Base-by-base conservation (phyloP, 2,113 vertebrate species). In the Dermatemys mawii region DNA sequence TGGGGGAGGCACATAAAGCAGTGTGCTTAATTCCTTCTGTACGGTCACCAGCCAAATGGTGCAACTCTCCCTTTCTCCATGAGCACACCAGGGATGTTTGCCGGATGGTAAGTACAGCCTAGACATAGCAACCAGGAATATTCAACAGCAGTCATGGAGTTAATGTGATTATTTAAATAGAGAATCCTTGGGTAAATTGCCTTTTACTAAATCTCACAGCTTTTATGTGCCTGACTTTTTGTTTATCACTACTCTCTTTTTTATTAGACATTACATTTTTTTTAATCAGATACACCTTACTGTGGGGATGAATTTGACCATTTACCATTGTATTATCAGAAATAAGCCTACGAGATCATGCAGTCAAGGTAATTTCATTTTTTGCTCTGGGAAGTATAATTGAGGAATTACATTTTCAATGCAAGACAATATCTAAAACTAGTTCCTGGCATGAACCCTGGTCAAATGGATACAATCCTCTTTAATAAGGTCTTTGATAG, bases 351-450 rank as follows among this genome's bases (percentile, higher is more conserved):
- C 92, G 81, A 97, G 95, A 95, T 81, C 92, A 97, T 94, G 82
- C 85, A 96, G 96, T 97, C 95, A 97, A 97, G 94, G 95, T 97
- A 97, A 97, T 98, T 98, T 98, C 86, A 95, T 96, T 97, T 93
- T 96, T 95, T 93, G 91, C 90, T 95, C 97, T 96, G 89, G 60
- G n/a, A 95, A 80, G 35, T 83, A 95, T 97, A 98, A 98, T 97
- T 97, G 96, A 97, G 95, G 93, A 97, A 97, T 94, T 88, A 8
- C 51, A 93, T 97, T 97, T 97, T 96, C 88, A 93, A 60, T 97
- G 96, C 96, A 94, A 96, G 90, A 97, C 94, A 86, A 90, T 96
- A 94, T 97, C 92, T 95, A 95, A 96, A 97, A 94, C 95, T 87
- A 94, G 92, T 91, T 89, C 53, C 78, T 96, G 41, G 55, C 55